Evolutionary conservation across 2,888 invertebrate species (phyloP).

Genomic region (Lamellibrachia columna): DNA sequence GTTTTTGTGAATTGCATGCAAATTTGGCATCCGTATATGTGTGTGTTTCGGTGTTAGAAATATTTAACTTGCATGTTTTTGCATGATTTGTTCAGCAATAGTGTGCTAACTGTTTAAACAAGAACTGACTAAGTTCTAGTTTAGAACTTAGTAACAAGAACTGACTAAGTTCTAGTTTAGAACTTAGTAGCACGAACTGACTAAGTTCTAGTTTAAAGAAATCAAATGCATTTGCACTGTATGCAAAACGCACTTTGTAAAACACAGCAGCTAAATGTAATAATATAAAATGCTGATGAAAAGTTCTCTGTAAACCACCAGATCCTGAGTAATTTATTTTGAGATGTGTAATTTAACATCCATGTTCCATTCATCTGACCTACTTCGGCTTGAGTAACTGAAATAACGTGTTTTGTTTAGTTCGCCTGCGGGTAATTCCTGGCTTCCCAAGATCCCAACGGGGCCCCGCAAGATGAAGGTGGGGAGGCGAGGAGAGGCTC

Average conservation of each 20-base stretch:
- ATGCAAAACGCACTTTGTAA: neutral
- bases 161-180: neutral
- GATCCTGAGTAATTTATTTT: neutral
- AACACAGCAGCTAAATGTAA: neutral
- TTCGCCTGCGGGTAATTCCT: conserved; percentile 27
- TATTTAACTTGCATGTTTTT: neutral
- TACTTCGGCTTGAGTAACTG: neutral
- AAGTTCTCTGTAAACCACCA: neutral
- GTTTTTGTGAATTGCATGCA: neutral
- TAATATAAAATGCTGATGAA: neutral
- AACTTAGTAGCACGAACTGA: neutral
- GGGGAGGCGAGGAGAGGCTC: conserved; percentile 43
- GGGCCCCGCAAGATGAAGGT: conserved; percentile 43
- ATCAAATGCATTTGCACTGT: no score
- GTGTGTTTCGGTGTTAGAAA: neutral
- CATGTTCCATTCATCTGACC: neutral
- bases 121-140: neutral
- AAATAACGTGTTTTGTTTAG: neutral
- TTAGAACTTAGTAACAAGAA: neutral
- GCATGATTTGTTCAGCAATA: neutral
- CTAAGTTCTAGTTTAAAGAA: neutral
- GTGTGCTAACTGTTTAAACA: neutral
- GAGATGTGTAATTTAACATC: neutral
- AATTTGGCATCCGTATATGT: neutral
- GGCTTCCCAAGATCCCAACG: conserved; percentile 41